Base-by-base conservation (phyloP, 2,888 invertebrate species). In the Automeris io region DNA sequence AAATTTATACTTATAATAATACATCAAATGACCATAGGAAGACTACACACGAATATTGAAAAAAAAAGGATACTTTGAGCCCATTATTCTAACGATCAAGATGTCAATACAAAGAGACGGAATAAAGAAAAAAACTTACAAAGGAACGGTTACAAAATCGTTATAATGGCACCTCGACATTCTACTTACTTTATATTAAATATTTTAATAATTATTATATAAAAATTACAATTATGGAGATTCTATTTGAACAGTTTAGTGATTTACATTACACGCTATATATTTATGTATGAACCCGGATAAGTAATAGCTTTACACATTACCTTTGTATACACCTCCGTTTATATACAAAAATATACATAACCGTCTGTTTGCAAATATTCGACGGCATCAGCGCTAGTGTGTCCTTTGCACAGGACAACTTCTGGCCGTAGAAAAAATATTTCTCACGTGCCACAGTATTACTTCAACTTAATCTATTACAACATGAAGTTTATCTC, bases 331-430 rank as follows among this genome's bases (percentile, higher is more conserved):
- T 71, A 74, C 60, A 61, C 67, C 64, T 70, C 61, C 69, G 76
- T 75, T 75, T 83, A 85, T 85, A 79, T 85, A 83, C 83, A 83
- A 81, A 81, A 80, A 82, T 83, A 83, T 81, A 85, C 82, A 83
- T 77, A 75, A 77, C 77, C 69, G 75, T 76, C 64, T n/a, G 29
- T 29, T 16, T 9, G 26, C 7, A 7, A 16, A 3, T 19, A n/a
- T n/a, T n/a, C n/a, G n/a, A n/a, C n/a, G 66, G 65, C 63, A 63
- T 69, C 60, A 57, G 59, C 57, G 49, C 52, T 55, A 49, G 50
- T 53, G 50, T 52, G 46, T 57, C 3, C 16, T 8, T 16, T 16
- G n/a, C 29, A 29, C 16, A n/a, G 13, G 8, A 19, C 19, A 16
- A 29, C 29, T 29, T 16, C 16, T 19, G 6, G 16, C n/a, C 8